Evolutionary conservation across 2,797 vertebrate genomes (phyloP).

Genomic region (Tapera naevia): DNA sequence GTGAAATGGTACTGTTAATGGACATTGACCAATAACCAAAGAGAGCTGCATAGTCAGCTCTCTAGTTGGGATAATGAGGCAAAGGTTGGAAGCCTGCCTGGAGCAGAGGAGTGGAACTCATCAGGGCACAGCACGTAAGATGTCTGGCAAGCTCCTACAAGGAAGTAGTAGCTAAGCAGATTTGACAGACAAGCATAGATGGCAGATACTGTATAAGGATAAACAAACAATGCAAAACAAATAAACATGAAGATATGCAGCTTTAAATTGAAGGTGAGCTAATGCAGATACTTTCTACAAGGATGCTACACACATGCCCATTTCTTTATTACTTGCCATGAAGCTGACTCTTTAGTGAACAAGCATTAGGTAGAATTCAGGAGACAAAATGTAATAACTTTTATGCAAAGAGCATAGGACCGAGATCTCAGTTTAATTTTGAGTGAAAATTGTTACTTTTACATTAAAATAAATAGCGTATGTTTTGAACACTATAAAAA

Average conservation of each 20-base stretch:
- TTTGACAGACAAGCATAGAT: background rate
- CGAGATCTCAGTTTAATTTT: background rate
- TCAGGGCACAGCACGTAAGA: background rate
- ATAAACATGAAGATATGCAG: background rate
- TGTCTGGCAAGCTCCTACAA: background rate
- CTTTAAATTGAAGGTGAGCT: background rate
- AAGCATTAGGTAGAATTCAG: background rate
- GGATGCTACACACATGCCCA: background rate
- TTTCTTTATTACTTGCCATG: background rate
- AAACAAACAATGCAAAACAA: background rate
- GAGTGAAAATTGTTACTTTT: background rate
- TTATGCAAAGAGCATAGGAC: background rate
- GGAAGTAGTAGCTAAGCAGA: background rate
- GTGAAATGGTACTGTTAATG: background rate
- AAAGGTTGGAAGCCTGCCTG: background rate
- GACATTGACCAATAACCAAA: background rate
- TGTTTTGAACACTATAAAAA: background rate
- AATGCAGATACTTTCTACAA: background rate
- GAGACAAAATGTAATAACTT: background rate
- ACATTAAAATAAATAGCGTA: background rate
- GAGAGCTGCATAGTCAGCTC: background rate
- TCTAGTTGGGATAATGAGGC: background rate
- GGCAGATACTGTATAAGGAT: background rate
- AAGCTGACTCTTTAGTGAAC: background rate
- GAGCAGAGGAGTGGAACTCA: background rate